phyloP scores from a whole-genome alignment of 1,140 invertebrate genomes.

The Drosophila rufa region DNA sequence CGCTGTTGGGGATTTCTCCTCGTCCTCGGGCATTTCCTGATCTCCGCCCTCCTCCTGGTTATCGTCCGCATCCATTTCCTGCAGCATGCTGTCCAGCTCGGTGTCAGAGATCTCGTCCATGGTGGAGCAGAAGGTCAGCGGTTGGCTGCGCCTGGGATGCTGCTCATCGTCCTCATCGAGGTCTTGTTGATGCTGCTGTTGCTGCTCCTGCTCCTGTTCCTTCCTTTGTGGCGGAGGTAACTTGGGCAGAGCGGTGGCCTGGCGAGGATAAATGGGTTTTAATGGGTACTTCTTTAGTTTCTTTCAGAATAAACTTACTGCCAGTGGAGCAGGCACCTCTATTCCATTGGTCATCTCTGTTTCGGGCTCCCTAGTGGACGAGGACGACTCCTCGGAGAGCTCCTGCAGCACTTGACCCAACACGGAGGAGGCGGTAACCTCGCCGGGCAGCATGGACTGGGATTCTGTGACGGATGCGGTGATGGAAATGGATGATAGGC shows the following conservation, averaged over 20 bases:
- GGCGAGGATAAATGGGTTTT: neutral
- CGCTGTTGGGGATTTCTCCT: conserved; percentile 25
- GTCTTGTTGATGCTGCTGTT: conserved; percentile 4
- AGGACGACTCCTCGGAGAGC: conserved; percentile 58
- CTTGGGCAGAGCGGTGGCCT: neutral
- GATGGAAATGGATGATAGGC: conserved; percentile 78
- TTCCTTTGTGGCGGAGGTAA: neutral
- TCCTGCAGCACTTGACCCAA: conserved; percentile 69
- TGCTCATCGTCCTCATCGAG: conserved; percentile 1
- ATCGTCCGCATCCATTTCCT: conserved; percentile 80
- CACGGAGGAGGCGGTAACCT: conserved; percentile 68
- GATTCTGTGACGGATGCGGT: conserved; percentile 57
- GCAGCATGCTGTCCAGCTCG: conserved; percentile 83
- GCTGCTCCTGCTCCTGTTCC: neutral
- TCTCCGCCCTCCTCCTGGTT: conserved; percentile 39
- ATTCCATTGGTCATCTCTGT: conserved; percentile 53
- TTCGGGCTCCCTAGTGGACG: conserved; percentile 47
- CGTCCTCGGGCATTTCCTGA: conserved; percentile 26
- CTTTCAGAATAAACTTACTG: neutral
- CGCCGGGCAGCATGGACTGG: conserved; percentile 67
- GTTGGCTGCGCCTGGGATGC: conserved; percentile 55
- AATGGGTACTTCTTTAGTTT: neutral
- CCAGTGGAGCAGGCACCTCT: neutral
- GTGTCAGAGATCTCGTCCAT: conserved; percentile 85
- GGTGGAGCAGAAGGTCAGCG: conserved; percentile 81